These are phyloP conservation scores for Caenorhabditis sp. DNA, from an alignment of 2,888 invertebrate genomes.

Conservation along the genomic window DNA sequence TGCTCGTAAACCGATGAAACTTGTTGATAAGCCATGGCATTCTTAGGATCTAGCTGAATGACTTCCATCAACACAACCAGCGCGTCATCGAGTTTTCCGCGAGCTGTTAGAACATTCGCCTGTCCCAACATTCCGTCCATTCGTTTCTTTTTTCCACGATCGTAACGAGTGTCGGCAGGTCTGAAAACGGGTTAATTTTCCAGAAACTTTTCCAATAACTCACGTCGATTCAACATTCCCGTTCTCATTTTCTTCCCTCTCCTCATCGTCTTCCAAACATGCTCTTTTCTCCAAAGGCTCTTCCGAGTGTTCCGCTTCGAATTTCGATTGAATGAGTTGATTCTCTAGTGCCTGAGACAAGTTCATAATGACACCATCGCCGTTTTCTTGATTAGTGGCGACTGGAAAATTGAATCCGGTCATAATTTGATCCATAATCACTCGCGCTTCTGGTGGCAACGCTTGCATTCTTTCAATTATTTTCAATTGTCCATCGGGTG, in stretches of 20 bases:
- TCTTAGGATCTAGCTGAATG: constrained; percentile 57
- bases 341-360: constrained; percentile 10
- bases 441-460: constrained; percentile 19
- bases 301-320: background rate
- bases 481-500: background rate
- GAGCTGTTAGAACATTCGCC: constrained; percentile 62
- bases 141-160: constrained; percentile 26
- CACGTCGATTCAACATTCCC: background rate
- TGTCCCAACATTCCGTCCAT: constrained; percentile 67
- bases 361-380: background rate
- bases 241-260: constrained; percentile 16
- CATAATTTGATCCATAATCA: constrained; percentile 20
- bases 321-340: constrained; percentile 6
- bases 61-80: constrained; percentile 61
- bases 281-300: background rate
- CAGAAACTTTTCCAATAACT: background rate
- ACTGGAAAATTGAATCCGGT: background rate
- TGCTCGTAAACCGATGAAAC: constrained; percentile 64
- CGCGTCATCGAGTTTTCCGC: constrained; percentile 56
- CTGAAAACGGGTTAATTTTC: background rate
- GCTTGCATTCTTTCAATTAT: constrained; percentile 11
- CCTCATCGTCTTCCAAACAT: background rate
- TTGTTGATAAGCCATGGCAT: constrained; percentile 63
- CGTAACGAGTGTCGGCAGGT: background rate
- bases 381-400: background rate